Base-by-base conservation (phyloP, 2,113 vertebrate genomes). In the Epinephelus moara region DNA sequence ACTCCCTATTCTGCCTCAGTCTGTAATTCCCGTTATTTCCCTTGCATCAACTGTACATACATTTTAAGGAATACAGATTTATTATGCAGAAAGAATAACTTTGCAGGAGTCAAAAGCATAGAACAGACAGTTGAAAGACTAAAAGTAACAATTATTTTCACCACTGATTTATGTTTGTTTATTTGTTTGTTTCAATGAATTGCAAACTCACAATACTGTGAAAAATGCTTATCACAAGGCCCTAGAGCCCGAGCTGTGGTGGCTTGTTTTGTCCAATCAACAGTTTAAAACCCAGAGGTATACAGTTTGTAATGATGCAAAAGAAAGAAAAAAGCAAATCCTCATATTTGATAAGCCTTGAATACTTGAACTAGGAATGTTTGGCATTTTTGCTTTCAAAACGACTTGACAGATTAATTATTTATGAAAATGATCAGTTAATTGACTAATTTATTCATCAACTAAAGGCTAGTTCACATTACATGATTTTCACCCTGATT, bases 21-120 rank as follows among this genome's bases (percentile, higher is more conserved):
- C 67, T 62, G 64, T n/a, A 4, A 42, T 61, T 56, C 10, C 18
- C 4, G 62, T 75, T 47, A 30, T 61, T 63, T 72, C 57, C 67
- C 49, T 42, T 64, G 72, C 50, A 70, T 30, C 56, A 12, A 6
- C 42, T 33, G 37, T 14, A 21, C 57, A 63, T 52, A 23, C 1
- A 12, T 67, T 71, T 71, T 61, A 56, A 61, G 5, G 45, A 40
- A 55, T 27, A 14, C 19, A 37, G 47, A 47, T 75, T 64, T n/a
- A 57, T 56, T 70, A 33, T 55, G 19, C 47, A 62, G 30, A 42
- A 53, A 59, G 52, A 53, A 66, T n/a, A 70, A 63, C 12, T 23
- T 52, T 11, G 15, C 9, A 13, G 8, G 4, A 30, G 47, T 49
- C 23, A 64, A 14, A 57, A 27, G 2, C 3, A 52, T 37, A 27